Conservation (phyloP, 1,140 invertebrate species). For the Psix sp. region DNA sequence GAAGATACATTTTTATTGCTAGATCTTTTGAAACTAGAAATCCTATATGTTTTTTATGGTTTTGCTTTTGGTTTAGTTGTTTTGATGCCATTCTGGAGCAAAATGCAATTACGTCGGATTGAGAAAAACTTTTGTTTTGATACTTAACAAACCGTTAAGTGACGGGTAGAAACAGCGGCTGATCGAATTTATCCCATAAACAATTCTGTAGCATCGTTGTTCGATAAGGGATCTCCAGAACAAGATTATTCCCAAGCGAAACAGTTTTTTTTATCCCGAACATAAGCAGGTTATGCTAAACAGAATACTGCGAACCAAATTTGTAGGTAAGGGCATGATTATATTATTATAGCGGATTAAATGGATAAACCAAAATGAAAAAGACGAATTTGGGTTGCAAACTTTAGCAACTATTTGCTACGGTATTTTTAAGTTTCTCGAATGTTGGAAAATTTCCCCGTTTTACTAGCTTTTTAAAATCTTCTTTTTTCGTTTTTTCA, state of each 20-base stretch:
- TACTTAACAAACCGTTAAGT: not conserved
- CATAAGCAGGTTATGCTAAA: not conserved
- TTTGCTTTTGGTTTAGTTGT: too few species aligned
- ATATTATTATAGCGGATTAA: not conserved
- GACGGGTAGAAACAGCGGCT: not conserved
- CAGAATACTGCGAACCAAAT: not conserved
- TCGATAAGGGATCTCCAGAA: slow-evolving; percentile 2
- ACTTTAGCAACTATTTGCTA: too few species aligned
- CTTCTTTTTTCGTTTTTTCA: not conserved
- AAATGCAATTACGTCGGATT: not conserved
- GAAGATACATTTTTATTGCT: too few species aligned
- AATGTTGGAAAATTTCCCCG: too few species aligned
- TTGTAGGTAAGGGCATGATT: not conserved
- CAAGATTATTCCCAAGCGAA: not conserved
- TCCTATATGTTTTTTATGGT: too few species aligned
- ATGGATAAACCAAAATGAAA: too few species aligned
- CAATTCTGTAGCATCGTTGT: not conserved
- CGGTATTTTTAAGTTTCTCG: too few species aligned
- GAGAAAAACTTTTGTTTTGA: not conserved
- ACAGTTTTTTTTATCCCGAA: not conserved
- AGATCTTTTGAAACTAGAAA: too few species aligned
- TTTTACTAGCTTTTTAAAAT: too few species aligned
- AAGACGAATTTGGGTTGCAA: too few species aligned
- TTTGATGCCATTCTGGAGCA: too few species aligned
- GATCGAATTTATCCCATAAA: slow-evolving; percentile 5